These are phyloP conservation scores for Lepidurus arcticus DNA, from an alignment of 1,140 invertebrate genomes.

Conservation along the genomic window DNA sequence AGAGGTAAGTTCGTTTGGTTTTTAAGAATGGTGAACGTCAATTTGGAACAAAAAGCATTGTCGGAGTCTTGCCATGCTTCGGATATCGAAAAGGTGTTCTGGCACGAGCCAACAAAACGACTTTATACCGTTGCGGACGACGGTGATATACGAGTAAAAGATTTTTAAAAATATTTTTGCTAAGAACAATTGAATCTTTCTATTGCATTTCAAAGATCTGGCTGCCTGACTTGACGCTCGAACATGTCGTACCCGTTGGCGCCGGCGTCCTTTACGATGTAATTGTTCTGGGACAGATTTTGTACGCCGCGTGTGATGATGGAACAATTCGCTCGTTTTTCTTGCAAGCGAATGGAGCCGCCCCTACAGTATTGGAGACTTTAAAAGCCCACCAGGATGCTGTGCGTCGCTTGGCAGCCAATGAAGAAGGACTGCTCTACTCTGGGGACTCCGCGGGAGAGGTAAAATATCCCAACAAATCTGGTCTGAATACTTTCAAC, in stretches of 20 bases:
- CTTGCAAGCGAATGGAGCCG: background rate
- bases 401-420: background rate
- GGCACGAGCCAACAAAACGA: background rate
- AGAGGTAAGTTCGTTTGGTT: background rate
- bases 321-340: background rate
- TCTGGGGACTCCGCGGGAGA: background rate
- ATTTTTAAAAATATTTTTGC: too few species aligned
- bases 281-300: background rate
- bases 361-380: background rate
- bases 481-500: too few species aligned
- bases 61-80: background rate
- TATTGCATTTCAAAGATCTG: background rate
- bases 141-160: background rate
- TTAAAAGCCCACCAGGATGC: background rate
- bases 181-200: too few species aligned
- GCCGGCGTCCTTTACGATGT: background rate
- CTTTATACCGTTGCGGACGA: background rate
- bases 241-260: background rate
- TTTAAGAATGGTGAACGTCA: background rate
- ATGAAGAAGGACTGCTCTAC: background rate
- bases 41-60: background rate
- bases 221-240: background rate
- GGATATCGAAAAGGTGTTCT: background rate
- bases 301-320: background rate
- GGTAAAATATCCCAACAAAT: background rate